Percentiles rank a stretch among this genome's conserved stretches.
Conservation (phyloP, 2,888 invertebrate genomes). For the Argyra leucocephala region DNA sequence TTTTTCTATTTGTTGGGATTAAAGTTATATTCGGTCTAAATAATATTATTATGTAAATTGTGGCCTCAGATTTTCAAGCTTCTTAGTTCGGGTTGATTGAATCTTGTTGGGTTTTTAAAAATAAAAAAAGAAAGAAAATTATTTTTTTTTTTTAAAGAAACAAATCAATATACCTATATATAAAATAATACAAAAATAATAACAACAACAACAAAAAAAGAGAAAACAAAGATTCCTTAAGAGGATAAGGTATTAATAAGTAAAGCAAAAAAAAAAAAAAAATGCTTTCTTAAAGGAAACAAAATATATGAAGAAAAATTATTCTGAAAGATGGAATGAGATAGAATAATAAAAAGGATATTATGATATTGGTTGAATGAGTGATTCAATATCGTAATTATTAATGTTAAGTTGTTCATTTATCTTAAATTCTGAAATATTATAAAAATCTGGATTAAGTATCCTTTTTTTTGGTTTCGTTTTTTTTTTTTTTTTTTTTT, state of each 20-base stretch:
- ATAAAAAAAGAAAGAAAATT: too few species aligned
- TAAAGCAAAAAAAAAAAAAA: background rate
- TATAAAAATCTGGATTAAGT: background rate
- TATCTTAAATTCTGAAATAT: background rate
- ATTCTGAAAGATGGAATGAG: background rate
- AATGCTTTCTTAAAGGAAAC: background rate
- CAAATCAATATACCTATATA: background rate
- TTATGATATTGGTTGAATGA: background rate
- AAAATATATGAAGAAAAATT: too few species aligned
- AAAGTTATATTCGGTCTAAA: slow-evolving; percentile 4
- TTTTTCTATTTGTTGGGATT: background rate
- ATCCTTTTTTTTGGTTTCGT: background rate
- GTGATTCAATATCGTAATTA: slow-evolving; percentile 6
- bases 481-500: too few species aligned
- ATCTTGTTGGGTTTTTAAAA: background rate
- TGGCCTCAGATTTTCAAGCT: background rate
- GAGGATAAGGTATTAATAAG: slow-evolving; percentile 4
- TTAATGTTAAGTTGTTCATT: slow-evolving; percentile 3
- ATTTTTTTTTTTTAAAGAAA: background rate
- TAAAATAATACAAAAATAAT: background rate
- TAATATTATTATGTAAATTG: slow-evolving; percentile 6
- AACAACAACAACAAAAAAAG: background rate
- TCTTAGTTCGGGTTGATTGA: background rate
- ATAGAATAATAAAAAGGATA: background rate
- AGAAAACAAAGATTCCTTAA: background rate